Percentiles rank a stretch among this genome's conserved stretches.
Evolutionary conservation across 2,113 vertebrate genomes (phyloP).

Genomic region (Ptyas mucosa): DNA sequence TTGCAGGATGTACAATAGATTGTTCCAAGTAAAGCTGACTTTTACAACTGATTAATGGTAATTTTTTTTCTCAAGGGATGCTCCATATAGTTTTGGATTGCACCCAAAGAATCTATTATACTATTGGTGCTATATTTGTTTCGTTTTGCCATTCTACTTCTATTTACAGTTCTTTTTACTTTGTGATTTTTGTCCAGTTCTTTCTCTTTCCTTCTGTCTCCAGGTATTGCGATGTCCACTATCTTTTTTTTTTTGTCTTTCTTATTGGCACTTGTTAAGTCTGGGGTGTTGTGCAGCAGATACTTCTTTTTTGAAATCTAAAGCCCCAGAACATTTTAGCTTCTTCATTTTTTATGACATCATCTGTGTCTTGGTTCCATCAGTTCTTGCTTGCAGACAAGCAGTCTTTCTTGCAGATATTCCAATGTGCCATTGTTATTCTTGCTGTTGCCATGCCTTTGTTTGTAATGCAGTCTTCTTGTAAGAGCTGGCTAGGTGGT

Average conservation of each 20-base stretch:
- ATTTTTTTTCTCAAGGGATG: too few relatives aligned
- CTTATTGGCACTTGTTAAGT: background rate
- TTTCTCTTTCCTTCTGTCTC: background rate
- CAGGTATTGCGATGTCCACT: background rate
- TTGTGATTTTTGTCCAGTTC: background rate
- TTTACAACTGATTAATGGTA: background rate
- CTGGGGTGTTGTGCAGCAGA: background rate
- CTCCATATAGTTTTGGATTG: background rate
- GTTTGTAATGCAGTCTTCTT: background rate
- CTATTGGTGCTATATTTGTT: background rate
- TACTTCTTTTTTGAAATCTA: background rate
- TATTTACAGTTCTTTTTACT: background rate
- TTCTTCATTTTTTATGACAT: background rate
- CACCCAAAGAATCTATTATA: background rate
- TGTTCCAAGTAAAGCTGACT: background rate
- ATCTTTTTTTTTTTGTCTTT: background rate
- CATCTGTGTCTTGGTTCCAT: background rate
- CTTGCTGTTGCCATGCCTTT: background rate
- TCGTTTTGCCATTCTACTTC: background rate
- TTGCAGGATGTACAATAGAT: background rate
- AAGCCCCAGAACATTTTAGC: background rate
- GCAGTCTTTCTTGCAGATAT: background rate
- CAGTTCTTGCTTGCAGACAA: background rate
- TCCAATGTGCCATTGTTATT: background rate
- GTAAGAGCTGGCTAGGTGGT: background rate